Conservation (phyloP, 2,888 invertebrate genomes). For the Drosophila kokeensis region DNA sequence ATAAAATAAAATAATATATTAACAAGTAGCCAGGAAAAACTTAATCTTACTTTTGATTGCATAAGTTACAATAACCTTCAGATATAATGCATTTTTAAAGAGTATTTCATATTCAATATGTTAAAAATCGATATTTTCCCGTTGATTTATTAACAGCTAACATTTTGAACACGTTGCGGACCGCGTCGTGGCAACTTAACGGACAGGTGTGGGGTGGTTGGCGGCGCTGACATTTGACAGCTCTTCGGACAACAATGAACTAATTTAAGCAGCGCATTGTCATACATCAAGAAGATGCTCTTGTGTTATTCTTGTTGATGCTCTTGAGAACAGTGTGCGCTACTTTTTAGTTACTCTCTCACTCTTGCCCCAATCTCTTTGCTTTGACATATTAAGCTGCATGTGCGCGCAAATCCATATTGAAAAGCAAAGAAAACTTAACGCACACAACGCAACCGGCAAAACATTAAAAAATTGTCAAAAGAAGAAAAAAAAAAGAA, state of each 20-base stretch:
- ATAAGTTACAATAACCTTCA: not conserved
- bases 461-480: conserved; percentile 48
- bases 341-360: conserved; percentile 12
- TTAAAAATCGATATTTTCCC: conserved; percentile 10
- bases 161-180: conserved; percentile 15
- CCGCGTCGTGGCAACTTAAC: not conserved
- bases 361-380: conserved; percentile 8
- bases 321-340: conserved; percentile 10
- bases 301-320: conserved; percentile 22
- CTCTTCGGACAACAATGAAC: conserved; percentile 73
- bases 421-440: conserved; percentile 58
- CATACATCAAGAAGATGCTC: conserved; percentile 62
- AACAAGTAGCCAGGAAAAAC: not conserved
- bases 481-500: conserved; percentile 10
- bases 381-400: conserved; percentile 61
- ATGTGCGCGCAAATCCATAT: conserved; percentile 68
- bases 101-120: conserved; percentile 2
- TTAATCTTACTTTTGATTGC: not conserved
- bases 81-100: not conserved
- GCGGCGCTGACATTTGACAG: conserved; percentile 70
- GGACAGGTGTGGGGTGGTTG: not conserved
- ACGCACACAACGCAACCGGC: conserved; percentile 64
- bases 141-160: conserved; percentile 29
- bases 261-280: conserved; percentile 71
- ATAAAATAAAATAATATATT: not conserved